Percentiles rank a stretch among this genome's conserved stretches.
Conservation (phyloP, 2,888 invertebrate genomes). For the Melipona bicolor region DNA sequence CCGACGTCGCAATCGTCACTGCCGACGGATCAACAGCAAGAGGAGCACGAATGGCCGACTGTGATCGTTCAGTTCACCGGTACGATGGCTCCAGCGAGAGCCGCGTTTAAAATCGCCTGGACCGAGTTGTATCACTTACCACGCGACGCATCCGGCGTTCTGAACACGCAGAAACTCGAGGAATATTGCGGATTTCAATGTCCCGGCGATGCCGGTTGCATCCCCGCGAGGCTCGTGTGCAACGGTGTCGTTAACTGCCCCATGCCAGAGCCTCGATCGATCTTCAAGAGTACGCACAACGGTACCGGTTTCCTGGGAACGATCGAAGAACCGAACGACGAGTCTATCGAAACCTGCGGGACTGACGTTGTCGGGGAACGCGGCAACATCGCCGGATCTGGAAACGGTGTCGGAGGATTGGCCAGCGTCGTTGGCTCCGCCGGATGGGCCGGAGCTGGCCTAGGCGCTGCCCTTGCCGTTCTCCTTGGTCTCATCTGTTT, state of each 20-base stretch:
- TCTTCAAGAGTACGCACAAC: conserved; percentile 62
- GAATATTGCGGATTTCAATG: conserved; percentile 94
- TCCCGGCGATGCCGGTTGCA: conserved; percentile 93
- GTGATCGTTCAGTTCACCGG: conserved; percentile 90
- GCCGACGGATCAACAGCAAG: conserved; percentile 27
- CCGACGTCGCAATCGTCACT: conserved; percentile 78
- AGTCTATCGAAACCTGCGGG: conserved; percentile 90
- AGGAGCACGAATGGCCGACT: conserved; percentile 85
- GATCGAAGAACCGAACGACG: conserved; percentile 88
- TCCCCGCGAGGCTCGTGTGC: conserved; percentile 93
- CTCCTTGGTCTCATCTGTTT: conserved; percentile 86
- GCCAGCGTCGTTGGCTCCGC: conserved; percentile 83
- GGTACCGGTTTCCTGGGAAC: conserved; percentile 31
- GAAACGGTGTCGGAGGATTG: conserved; percentile 48
- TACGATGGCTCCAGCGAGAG: conserved; percentile 91
- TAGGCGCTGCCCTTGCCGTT: conserved; percentile 87
- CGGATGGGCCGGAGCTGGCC: conserved; percentile 87
- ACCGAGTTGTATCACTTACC: conserved; percentile 95
- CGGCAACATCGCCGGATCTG: conserved; percentile 23
- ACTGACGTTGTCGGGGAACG: conserved; percentile 79
- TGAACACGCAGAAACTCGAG: conserved; percentile 91
- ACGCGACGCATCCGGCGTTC: conserved; percentile 91
- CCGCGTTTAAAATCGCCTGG: conserved; percentile 95
- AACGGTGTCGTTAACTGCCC: conserved; percentile 96
- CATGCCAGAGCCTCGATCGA: conserved; percentile 84